Conservation (phyloP, 2,113 vertebrate species). For the Girardinichthys multiradiatus region DNA sequence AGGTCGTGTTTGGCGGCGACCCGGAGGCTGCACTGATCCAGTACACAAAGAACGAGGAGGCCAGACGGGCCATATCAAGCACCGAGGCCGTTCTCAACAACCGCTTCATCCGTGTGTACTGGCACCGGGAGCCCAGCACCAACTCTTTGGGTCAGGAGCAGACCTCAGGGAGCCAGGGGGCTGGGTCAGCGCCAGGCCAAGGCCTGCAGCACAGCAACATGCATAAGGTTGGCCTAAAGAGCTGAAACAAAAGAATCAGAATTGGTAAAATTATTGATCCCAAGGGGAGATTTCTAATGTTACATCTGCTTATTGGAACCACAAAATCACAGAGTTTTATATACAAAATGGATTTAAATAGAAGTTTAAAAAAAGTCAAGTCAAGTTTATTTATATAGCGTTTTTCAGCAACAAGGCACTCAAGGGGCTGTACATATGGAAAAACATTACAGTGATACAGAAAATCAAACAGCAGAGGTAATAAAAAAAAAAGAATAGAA, state of each 20-base stretch:
- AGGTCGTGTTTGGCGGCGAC: slow-evolving; percentile 96
- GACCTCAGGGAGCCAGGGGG: slow-evolving; percentile 61
- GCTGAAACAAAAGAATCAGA: too few relatives aligned
- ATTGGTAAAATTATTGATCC: background rate
- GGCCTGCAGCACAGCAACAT: slow-evolving; percentile 70
- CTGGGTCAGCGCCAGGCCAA: slow-evolving; percentile 47
- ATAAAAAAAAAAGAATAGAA: too few relatives aligned
- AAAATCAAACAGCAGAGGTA: too few relatives aligned
- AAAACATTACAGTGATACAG: too few relatives aligned
- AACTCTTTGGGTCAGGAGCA: slow-evolving; percentile 76
- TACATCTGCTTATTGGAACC: too few relatives aligned
- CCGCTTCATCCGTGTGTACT: slow-evolving; percentile 93
- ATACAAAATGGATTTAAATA: background rate
- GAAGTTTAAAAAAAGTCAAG: too few relatives aligned
- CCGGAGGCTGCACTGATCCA: slow-evolving; percentile 95
- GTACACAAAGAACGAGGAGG: slow-evolving; percentile 92
- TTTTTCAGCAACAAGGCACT: too few relatives aligned
- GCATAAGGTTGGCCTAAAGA: slow-evolving; percentile 72
- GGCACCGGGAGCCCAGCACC: slow-evolving; percentile 88
- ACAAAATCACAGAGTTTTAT: background rate
- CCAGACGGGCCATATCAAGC: slow-evolving; percentile 93
- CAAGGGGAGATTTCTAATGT: background rate
- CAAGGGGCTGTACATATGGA: too few relatives aligned
- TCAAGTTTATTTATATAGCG: too few relatives aligned
- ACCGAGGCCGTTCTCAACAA: slow-evolving; percentile 95